Conservation (phyloP, 2,113 vertebrate species). For the Podarcis raffonei region DNA sequence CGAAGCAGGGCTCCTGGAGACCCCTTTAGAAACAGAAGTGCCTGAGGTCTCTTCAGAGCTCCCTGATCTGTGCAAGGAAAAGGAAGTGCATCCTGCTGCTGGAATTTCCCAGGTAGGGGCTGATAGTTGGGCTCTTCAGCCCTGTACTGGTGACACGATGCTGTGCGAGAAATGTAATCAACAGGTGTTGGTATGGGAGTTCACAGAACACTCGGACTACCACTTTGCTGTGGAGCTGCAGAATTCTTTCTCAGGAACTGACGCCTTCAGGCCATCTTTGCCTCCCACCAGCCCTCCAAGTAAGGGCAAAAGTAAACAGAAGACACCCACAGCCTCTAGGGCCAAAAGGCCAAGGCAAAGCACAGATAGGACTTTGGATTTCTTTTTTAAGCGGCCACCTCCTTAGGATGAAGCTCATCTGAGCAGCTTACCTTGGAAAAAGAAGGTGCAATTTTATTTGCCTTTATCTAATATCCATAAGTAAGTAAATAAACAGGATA, state of each 20-base stretch:
- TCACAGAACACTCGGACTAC: slow-evolving; percentile 92
- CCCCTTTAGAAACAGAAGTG: slow-evolving; percentile 16
- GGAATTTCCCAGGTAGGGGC: slow-evolving; percentile 4
- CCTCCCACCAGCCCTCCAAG: slow-evolving; percentile 43
- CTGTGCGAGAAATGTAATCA: slow-evolving; percentile 87
- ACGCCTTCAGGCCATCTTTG: background rate
- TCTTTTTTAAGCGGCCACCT: slow-evolving; percentile 85
- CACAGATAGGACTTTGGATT: slow-evolving; percentile 81
- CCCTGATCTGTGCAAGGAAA: slow-evolving; percentile 36
- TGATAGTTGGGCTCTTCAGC: background rate
- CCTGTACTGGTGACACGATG: slow-evolving; percentile 70
- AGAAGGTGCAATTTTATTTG: slow-evolving; percentile 6
- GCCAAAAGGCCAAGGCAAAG: slow-evolving; percentile 79
- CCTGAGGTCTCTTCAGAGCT: slow-evolving; percentile 14
- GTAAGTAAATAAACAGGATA: background rate
- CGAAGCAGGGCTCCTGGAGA: background rate
- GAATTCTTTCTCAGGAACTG: slow-evolving; percentile 79
- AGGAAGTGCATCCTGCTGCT: slow-evolving; percentile 47
- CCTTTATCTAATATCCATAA: background rate
- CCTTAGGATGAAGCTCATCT: slow-evolving; percentile 51
- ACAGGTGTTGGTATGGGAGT: slow-evolving; percentile 86
- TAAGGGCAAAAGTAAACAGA: slow-evolving; percentile 79
- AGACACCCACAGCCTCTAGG: slow-evolving; percentile 68
- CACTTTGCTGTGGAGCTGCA: slow-evolving; percentile 94
- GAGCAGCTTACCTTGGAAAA: slow-evolving; percentile 9